These are phyloP conservation scores for Auanema freiburgensis DNA, from an alignment of 2,888 invertebrate genomes.

Conservation along the genomic window DNA sequence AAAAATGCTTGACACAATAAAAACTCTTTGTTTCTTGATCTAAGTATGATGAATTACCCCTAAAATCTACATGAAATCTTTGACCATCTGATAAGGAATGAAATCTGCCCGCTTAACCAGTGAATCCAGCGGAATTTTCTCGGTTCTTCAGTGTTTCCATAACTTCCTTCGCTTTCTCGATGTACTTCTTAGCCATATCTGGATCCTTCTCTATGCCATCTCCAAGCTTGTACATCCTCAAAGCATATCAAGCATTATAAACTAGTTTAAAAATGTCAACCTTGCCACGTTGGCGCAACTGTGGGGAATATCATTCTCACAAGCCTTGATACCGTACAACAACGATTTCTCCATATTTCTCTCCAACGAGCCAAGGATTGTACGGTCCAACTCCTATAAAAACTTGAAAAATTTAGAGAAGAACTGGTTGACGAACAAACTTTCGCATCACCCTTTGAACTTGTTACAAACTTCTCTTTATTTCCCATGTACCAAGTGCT, in stretches of 20 bases:
- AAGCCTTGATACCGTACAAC: constrained; percentile 77
- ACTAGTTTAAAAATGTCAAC: constrained; percentile 18
- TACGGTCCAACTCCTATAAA: constrained; percentile 37
- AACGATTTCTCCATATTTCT: constrained; percentile 74
- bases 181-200: constrained; percentile 50
- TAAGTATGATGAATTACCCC: too few species aligned
- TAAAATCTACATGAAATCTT: too few species aligned
- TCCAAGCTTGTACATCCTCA: constrained; percentile 67
- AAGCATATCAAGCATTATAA: constrained; percentile 12
- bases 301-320: constrained; percentile 81
- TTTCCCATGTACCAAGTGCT: constrained; percentile 61
- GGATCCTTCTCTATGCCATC: constrained; percentile 56
- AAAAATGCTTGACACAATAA: too few species aligned
- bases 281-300: constrained; percentile 84
- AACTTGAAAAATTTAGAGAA: neutral
- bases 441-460: constrained; percentile 32
- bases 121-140: constrained; percentile 42
- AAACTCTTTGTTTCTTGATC: too few species aligned
- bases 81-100: neutral
- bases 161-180: constrained; percentile 48
- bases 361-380: constrained; percentile 41
- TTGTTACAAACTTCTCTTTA: constrained; percentile 49
- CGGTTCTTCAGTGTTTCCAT: constrained; percentile 40
- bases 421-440: constrained; percentile 16
- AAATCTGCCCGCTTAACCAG: constrained; percentile 24